phyloP scores from a whole-genome alignment of 2,797 vertebrate species.

The Rhadinocentrus ornatus region DNA sequence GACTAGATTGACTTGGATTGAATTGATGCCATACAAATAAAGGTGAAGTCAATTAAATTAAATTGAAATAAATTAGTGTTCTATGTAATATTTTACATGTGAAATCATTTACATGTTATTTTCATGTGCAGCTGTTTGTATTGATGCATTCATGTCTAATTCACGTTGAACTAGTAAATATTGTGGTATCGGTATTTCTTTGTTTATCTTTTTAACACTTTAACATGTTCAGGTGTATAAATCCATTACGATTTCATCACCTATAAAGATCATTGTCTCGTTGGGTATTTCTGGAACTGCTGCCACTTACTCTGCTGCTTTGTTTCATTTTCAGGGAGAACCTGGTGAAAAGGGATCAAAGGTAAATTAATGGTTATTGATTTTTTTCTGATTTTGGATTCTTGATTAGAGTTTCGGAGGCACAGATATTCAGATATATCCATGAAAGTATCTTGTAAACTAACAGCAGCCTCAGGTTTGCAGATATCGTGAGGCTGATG shows the following conservation, averaged over 20 bases:
- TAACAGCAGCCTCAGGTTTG: not conserved
- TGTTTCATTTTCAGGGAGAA: conserved; percentile 80
- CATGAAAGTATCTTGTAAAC: not conserved
- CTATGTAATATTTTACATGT: not conserved
- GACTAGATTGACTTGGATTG: no score
- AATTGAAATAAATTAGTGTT: no score
- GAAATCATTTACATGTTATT: not conserved
- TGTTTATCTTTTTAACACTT: not conserved
- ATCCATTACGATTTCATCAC: not conserved
- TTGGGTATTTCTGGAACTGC: not conserved
- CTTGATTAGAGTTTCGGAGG: not conserved
- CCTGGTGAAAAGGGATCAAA: conserved; percentile 87
- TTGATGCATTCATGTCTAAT: not conserved
- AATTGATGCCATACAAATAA: no score
- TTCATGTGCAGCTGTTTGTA: not conserved
- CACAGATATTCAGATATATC: not conserved
- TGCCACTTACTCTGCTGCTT: not conserved
- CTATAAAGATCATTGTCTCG: no score
- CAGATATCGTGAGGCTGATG: no score
- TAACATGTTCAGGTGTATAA: not conserved
- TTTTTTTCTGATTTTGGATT: not conserved
- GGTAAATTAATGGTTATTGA: conserved; percentile 63
- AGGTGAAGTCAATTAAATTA: no score
- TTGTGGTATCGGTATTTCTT: not conserved
- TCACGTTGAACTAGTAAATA: no score